Evolutionary conservation across 2,113 vertebrate genomes (phyloP).

Genomic region (Aleadryas rufinucha): DNA sequence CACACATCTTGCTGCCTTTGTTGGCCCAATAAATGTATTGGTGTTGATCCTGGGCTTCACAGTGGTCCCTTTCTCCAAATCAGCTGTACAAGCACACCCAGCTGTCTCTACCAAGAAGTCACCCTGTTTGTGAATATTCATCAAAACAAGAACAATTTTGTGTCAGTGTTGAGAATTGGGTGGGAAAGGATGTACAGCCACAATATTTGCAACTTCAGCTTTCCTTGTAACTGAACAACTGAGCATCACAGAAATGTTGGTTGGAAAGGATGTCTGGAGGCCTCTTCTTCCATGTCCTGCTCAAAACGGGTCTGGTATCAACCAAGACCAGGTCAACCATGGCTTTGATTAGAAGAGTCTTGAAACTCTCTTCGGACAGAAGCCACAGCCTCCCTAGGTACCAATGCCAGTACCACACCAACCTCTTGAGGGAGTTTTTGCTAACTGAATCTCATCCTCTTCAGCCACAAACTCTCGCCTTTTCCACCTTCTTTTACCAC

Average conservation of each 20-base stretch:
- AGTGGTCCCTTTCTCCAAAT: not conserved
- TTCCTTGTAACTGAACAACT: not conserved
- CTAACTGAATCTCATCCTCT: not conserved
- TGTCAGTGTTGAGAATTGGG: accelerated
- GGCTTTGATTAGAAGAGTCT: not conserved
- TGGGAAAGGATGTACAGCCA: not conserved
- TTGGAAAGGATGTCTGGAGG: not conserved
- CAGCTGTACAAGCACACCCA: not conserved
- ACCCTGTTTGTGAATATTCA: not conserved
- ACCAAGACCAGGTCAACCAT: not conserved
- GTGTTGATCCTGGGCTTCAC: not conserved
- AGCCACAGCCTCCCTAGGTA: not conserved
- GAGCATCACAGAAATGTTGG: not conserved
- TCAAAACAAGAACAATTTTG: not conserved
- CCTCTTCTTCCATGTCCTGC: not conserved
- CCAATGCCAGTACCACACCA: not conserved
- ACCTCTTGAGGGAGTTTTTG: not conserved
- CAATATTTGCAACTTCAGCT: not conserved
- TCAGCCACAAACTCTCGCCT: not conserved
- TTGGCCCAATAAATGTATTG: not conserved
- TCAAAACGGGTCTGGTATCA: not conserved
- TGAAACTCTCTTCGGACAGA: not conserved
- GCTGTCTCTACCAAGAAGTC: not conserved
- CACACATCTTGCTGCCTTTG: not conserved
- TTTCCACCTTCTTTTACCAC: not conserved